Percentiles rank a stretch among this genome's conserved stretches.
Evolutionary conservation across 2,797 vertebrate genomes (phyloP).

Genomic region (Apogon talboti): DNA sequence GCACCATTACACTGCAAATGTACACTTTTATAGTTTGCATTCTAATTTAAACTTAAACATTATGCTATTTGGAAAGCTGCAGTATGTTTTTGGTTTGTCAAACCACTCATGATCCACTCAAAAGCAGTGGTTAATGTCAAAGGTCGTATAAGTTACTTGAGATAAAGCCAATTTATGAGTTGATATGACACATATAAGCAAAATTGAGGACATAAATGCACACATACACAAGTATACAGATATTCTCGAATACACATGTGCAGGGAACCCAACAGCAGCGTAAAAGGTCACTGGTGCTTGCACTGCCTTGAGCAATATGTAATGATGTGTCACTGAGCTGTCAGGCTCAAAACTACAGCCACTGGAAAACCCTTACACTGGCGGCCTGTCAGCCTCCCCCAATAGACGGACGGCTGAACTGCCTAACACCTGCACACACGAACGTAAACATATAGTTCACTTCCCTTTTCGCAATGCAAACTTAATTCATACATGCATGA

Average conservation of each 20-base stretch:
- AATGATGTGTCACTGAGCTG: slow-evolving; percentile 75
- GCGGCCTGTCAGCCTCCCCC: slow-evolving; percentile 24
- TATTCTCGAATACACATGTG: slow-evolving; percentile 19
- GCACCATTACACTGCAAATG: too few relatives aligned
- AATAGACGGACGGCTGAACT: slow-evolving; percentile 20
- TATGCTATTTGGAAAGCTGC: slow-evolving; percentile 1
- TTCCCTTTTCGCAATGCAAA: slow-evolving; percentile 1
- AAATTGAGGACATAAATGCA: neutral
- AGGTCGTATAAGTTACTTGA: neutral
- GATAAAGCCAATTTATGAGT: slow-evolving; percentile 40
- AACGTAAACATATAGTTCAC: slow-evolving; percentile 7
- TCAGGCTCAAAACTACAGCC: slow-evolving; percentile 60
- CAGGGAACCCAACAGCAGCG: slow-evolving; percentile 42
- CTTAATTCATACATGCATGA: slow-evolving; percentile 2
- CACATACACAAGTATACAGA: slow-evolving; percentile 16
- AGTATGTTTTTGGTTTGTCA: neutral
- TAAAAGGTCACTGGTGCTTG: slow-evolving; percentile 74
- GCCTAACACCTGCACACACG: slow-evolving; percentile 29
- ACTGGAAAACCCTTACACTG: slow-evolving; percentile 50
- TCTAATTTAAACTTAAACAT: too few relatives aligned
- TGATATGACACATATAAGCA: slow-evolving; percentile 13
- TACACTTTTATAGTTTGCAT: too few relatives aligned
- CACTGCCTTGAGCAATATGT: slow-evolving; percentile 66
- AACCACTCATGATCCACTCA: slow-evolving; percentile 7
- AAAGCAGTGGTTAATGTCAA: slow-evolving; percentile 44